Conservation (phyloP, 1,140 invertebrate species). For the Bicyclus anynana region DNA sequence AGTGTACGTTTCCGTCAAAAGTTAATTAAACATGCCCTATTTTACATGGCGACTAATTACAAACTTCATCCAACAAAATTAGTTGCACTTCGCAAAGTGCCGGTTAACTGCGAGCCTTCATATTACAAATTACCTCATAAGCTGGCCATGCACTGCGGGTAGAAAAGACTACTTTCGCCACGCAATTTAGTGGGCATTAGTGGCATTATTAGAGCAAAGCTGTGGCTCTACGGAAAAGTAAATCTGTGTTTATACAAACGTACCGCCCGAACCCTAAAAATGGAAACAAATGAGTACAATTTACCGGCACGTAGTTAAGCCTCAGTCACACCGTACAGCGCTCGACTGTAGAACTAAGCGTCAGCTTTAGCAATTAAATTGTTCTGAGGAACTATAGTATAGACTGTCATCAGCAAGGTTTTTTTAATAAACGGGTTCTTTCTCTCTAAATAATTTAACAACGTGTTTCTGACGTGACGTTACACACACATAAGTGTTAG, state of each 20-base stretch:
- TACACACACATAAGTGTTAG: too few relatives aligned
- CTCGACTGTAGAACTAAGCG: too few relatives aligned
- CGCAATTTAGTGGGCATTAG: slow-evolving; percentile 10
- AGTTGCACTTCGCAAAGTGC: neutral
- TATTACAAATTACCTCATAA: slow-evolving; percentile 5
- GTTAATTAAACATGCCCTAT: neutral
- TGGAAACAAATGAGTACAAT: slow-evolving; percentile 27
- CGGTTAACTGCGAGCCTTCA: neutral
- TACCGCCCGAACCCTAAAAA: slow-evolving; percentile 23
- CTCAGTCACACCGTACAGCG: slow-evolving; percentile 16
- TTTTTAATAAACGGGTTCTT: too few relatives aligned
- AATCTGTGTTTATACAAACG: slow-evolving; percentile 17
- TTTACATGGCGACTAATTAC: neutral
- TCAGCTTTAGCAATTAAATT: too few relatives aligned
- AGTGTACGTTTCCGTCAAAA: neutral
- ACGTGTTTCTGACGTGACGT: too few relatives aligned
- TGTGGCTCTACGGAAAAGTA: slow-evolving; percentile 11
- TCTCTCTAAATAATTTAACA: too few relatives aligned
- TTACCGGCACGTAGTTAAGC: slow-evolving; percentile 12
- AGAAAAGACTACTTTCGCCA: slow-evolving; percentile 1
- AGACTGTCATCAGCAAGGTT: too few relatives aligned
- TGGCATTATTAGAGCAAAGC: slow-evolving; percentile 6
- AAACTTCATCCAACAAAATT: neutral
- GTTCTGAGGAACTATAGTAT: too few relatives aligned
- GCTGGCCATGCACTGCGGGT: neutral